Evolutionary conservation across 2,113 vertebrate genomes (phyloP).

Genomic region (Hydrochoerus hydrochaeris): DNA sequence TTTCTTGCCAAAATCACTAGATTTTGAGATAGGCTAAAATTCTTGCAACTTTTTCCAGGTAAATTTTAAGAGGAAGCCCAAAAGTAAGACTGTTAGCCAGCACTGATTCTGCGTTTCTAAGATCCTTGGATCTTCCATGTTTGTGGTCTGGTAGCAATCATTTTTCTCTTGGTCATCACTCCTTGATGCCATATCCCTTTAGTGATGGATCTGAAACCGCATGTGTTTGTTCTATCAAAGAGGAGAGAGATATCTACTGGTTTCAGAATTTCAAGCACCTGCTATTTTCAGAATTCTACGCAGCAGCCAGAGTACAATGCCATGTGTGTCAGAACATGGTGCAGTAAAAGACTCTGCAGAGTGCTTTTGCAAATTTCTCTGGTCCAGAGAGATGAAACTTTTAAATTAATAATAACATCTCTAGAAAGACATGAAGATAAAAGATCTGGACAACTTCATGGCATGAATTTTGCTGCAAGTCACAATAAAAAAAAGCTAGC

Average conservation of each 20-base stretch:
- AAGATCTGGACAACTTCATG: not conserved
- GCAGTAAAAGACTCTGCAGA: not conserved
- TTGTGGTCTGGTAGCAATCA: too few species aligned
- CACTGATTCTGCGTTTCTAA: not conserved
- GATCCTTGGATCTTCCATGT: not conserved
- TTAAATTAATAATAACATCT: not conserved
- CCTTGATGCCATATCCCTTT: not conserved
- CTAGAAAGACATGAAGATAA: not conserved
- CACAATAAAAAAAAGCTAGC: not conserved
- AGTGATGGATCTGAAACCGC: not conserved
- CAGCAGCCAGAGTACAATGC: not conserved
- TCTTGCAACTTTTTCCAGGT: not conserved
- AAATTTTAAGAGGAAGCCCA: not conserved
- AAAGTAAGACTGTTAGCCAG: not conserved
- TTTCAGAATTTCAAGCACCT: not conserved
- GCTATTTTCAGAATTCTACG: not conserved
- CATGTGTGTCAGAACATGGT: not conserved
- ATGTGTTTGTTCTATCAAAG: not conserved
- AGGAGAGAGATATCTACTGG: not conserved
- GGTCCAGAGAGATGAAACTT: not conserved
- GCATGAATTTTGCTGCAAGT: not conserved
- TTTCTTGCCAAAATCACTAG: not conserved
- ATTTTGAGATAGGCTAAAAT: not conserved
- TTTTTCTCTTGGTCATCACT: not conserved
- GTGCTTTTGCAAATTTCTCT: not conserved